These are phyloP conservation scores for Drosophila albomicans DNA, from an alignment of 1,140 invertebrate species.

Conservation along the genomic window DNA sequence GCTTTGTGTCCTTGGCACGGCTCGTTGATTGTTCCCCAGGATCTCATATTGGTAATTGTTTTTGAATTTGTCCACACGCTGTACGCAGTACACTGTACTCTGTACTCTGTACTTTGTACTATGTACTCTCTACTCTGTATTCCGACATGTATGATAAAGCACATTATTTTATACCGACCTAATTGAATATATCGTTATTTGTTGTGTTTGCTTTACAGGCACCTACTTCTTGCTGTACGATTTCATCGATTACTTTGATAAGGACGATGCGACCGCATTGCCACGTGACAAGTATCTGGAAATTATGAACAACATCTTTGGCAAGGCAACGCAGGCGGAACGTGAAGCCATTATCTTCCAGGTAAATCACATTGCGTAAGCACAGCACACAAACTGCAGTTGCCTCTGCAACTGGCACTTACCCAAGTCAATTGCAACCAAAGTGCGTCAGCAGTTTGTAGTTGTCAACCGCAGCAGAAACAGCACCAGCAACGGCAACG, in stretches of 20 bases:
- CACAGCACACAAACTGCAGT: neutral
- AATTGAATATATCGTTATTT: neutral
- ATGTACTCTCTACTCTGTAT: no score
- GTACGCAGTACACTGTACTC: neutral
- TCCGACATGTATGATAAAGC: no score
- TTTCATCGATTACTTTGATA: constrained; percentile 95
- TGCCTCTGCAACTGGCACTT: constrained; percentile 2
- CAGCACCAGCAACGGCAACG: neutral
- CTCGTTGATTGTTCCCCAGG: constrained; percentile 59
- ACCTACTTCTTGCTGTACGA: constrained; percentile 96
- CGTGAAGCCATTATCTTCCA: constrained; percentile 96
- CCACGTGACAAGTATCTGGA: constrained; percentile 93
- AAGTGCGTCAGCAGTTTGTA: constrained; percentile 28
- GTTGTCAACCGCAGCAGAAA: constrained; percentile 31
- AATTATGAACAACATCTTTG: constrained; percentile 95
- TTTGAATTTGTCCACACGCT: constrained; percentile 52
- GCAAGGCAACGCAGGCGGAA: constrained; percentile 92
- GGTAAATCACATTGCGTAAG: constrained; percentile 86
- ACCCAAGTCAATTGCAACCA: constrained; percentile 4
- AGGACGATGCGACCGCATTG: constrained; percentile 92
- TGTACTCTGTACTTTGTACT: no score
- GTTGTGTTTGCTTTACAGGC: constrained; percentile 87
- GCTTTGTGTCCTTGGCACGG: constrained; percentile 76
- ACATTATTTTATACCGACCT: no score
- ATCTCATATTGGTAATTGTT: constrained; percentile 74